Conservation (phyloP, 2,113 vertebrate genomes). For the Desmodus rotundus region DNA sequence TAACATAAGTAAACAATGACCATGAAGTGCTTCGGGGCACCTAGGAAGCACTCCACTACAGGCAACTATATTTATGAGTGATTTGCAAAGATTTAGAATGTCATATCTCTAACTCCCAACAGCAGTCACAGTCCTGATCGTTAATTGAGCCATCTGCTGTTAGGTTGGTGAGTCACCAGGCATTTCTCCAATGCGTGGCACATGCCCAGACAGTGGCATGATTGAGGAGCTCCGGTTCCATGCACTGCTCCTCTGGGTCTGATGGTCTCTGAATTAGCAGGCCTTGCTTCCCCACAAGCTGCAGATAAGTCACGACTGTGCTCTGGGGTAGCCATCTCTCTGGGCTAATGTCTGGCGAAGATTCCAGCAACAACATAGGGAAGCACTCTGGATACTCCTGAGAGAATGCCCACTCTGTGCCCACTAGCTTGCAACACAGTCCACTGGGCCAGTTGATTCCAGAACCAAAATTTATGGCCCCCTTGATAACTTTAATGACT, state of each 20-base stretch:
- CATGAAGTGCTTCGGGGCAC: not conserved
- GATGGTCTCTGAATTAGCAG: not conserved
- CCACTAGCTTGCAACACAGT: not conserved
- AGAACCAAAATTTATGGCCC: not conserved
- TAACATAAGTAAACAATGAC: not conserved
- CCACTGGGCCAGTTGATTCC: not conserved
- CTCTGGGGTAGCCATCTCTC: not conserved
- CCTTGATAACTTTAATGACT: not conserved
- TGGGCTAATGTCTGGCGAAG: not conserved
- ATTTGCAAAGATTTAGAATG: conserved; percentile 31
- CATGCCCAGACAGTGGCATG: not conserved
- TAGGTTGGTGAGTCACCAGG: conserved; percentile 17
- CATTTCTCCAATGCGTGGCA: not conserved
- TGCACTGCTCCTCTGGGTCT: not conserved
- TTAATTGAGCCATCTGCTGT: conserved; percentile 45
- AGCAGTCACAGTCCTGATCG: not conserved
- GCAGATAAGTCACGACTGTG: not conserved
- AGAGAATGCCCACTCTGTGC: not conserved
- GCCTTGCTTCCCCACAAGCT: not conserved
- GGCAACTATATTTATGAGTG: not conserved
- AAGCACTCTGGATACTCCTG: not conserved
- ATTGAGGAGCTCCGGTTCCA: not conserved
- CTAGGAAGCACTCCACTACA: not conserved
- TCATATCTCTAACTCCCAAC: not conserved
- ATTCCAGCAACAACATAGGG: not conserved